Conservation (phyloP, 2,888 invertebrate species). For the Cryptocephalus primarius region DNA sequence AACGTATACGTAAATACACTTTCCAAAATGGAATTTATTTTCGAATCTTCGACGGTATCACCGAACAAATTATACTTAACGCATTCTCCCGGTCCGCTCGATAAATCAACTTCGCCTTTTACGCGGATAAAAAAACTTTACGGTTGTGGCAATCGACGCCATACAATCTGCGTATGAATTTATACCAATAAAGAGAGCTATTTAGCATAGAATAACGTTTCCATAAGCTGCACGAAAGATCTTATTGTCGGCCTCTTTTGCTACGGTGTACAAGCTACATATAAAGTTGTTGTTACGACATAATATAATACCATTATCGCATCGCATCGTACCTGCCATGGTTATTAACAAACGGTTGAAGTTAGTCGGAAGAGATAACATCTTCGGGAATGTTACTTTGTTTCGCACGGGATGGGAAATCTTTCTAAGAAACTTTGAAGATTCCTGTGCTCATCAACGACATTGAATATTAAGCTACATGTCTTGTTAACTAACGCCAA, state of each 20-base stretch:
- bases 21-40: no score
- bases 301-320: constrained; percentile 10
- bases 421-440: no score
- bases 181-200: constrained; percentile 8
- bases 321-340: constrained; percentile 5
- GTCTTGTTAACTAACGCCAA: no score
- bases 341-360: constrained; percentile 8
- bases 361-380: not conserved
- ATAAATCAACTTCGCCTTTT: not conserved
- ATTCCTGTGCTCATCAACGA: no score
- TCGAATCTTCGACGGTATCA: no score
- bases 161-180: constrained; percentile 2
- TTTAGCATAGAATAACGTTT: constrained; percentile 13
- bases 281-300: constrained; percentile 9
- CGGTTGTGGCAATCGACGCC: not conserved
- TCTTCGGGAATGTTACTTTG: no score
- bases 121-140: not conserved
- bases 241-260: constrained; percentile 8
- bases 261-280: constrained; percentile 8
- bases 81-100: no score
- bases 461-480: no score
- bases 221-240: constrained; percentile 10
- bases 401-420: no score
- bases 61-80: no score
- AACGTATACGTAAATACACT: no score